Evolutionary conservation across 2,888 invertebrate species (phyloP).

Genomic region (Plebejus argus): DNA sequence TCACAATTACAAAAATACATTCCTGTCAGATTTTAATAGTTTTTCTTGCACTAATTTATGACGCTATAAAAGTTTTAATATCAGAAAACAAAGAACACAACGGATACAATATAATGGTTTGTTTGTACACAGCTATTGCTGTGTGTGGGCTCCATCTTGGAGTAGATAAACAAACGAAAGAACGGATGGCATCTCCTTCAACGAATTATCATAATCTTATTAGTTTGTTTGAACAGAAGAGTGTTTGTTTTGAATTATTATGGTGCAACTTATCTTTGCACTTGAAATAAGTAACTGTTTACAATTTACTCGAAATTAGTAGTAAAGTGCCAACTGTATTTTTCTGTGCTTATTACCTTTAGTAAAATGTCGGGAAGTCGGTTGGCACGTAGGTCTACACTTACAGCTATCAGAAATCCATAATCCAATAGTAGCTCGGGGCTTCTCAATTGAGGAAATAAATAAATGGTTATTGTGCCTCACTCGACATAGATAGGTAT

Average conservation of each 20-base stretch:
- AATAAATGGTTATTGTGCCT: too few species aligned
- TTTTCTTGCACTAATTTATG: constrained; percentile 2
- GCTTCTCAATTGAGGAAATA: too few species aligned
- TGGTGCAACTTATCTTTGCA: constrained; percentile 42
- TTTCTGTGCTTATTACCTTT: too few species aligned
- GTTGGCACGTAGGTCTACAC: too few species aligned
- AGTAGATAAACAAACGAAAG: constrained; percentile 17
- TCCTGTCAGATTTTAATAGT: not conserved
- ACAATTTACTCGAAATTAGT: not conserved
- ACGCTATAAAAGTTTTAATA: not conserved
- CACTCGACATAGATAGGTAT: too few species aligned
- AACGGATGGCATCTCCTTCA: constrained; percentile 11
- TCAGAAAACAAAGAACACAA: constrained; percentile 13
- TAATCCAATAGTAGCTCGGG: too few species aligned
- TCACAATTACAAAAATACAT: not conserved
- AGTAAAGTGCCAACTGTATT: too few species aligned
- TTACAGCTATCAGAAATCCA: too few species aligned
- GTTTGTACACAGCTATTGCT: constrained; percentile 1
- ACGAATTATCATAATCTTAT: constrained; percentile 20
- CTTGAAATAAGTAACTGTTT: not conserved
- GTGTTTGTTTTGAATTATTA: constrained; percentile 26
- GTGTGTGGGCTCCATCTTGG: constrained; percentile 22
- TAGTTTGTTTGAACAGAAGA: constrained; percentile 8
- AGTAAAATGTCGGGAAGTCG: too few species aligned
- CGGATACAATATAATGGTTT: constrained; percentile 7